Conservation (phyloP, 2,113 vertebrate species). For the Anguilla rostrata region DNA sequence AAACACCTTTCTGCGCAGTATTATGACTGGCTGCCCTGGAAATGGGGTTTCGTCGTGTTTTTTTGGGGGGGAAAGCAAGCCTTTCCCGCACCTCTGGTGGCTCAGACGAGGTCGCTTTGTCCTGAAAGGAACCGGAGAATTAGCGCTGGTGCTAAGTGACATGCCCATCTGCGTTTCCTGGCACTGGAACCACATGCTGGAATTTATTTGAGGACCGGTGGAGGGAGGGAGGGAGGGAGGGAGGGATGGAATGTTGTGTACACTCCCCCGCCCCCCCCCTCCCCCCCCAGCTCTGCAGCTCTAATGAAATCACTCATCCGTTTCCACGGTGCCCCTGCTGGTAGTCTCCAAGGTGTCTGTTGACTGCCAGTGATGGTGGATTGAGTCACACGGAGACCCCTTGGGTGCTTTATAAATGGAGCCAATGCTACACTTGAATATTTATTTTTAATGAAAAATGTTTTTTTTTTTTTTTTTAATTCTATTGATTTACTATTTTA, state of each 20-base stretch:
- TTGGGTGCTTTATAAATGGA: slow-evolving; percentile 26
- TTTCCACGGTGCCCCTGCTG: not conserved
- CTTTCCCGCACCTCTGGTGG: no score
- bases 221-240: no score
- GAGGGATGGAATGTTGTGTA: no score
- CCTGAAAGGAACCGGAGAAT: not conserved
- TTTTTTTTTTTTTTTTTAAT: not conserved
- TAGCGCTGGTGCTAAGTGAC: no score
- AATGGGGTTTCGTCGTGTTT: no score
- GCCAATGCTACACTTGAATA: slow-evolving; percentile 26
- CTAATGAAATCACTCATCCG: not conserved
- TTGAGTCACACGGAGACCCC: not conserved
- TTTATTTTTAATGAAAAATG: slow-evolving; percentile 1
- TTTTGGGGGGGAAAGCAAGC: no score
- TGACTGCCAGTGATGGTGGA: not conserved
- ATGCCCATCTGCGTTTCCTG: not conserved
- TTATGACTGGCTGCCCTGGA: no score
- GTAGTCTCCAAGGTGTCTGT: not conserved
- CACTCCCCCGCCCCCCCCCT: not conserved
- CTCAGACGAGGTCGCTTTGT: not conserved
- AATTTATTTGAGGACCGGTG: not conserved
- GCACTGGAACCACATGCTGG: not conserved
- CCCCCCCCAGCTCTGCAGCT: not conserved
- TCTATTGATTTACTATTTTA: not conserved
- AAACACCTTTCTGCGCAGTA: no score